Conservation (phyloP, 2,113 vertebrate species). For the Neomonachus schauinslandi region DNA sequence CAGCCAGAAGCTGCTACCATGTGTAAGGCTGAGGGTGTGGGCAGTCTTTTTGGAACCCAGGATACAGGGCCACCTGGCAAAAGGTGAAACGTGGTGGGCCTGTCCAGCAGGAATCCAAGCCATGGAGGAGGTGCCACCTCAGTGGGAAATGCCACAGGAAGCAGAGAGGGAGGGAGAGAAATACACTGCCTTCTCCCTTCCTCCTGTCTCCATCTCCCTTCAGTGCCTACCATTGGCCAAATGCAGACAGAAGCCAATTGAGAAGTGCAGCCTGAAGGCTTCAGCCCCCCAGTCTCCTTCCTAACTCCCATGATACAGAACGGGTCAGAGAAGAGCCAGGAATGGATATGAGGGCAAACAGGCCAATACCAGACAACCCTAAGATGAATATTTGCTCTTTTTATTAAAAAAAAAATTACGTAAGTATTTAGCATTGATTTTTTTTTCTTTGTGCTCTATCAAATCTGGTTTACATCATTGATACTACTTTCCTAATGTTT, state of each 20-base stretch:
- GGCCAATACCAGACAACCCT: neutral
- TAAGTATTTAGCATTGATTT: conserved; percentile 8
- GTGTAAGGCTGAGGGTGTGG: neutral
- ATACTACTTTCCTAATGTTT: conserved; percentile 31
- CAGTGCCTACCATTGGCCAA: neutral
- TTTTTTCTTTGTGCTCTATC: neutral
- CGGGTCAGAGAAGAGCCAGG: neutral
- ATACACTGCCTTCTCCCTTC: too few species aligned
- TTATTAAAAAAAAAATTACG: neutral
- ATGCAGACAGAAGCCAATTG: neutral
- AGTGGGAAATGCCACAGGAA: neutral
- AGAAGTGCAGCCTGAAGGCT: neutral
- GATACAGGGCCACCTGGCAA: neutral
- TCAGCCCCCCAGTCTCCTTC: fast-evolving
- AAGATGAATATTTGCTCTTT: neutral
- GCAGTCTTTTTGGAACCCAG: neutral
- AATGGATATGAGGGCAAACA: neutral
- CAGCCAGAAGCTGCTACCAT: neutral
- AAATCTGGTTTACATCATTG: neutral
- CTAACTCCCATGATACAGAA: neutral
- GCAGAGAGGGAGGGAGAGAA: neutral
- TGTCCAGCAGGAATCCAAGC: neutral
- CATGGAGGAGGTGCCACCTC: neutral
- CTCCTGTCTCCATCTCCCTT: neutral
- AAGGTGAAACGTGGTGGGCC: neutral